Percentiles rank a stretch among this genome's conserved stretches.
These are phyloP conservation scores for Temnothorax ravouxi DNA, from an alignment of 2,888 invertebrate genomes.

Conservation along the genomic window DNA sequence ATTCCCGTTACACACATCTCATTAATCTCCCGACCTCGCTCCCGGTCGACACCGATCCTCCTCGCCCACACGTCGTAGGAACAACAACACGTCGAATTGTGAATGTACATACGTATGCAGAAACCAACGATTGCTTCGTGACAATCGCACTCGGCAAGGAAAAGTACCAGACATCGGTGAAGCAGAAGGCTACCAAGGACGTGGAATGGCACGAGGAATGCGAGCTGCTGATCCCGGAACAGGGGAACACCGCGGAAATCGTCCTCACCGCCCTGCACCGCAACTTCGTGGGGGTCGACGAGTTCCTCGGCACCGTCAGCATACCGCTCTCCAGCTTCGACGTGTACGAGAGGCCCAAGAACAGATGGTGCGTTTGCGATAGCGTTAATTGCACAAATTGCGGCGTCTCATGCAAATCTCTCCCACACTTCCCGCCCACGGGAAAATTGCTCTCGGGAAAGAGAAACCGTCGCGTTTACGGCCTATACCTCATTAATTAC, in stretches of 20 bases:
- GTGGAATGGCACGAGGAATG: conserved; percentile 99
- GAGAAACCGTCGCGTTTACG: conserved; percentile 16
- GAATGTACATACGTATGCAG: conserved; percentile 80
- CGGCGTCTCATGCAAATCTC: conserved; percentile 30
- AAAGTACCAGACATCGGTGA: conserved; percentile 98
- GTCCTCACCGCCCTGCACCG: conserved; percentile 95
- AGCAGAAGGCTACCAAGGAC: conserved; percentile 93
- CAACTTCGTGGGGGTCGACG: conserved; percentile 95
- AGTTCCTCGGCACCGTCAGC: conserved; percentile 96
- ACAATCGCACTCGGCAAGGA: conserved; percentile 98
- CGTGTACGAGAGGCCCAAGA: conserved; percentile 96
- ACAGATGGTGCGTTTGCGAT: conserved; percentile 89
- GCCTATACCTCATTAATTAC: conserved; percentile 23
- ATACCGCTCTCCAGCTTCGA: conserved; percentile 96
- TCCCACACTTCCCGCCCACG: not conserved
- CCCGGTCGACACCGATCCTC: conserved; percentile 49
- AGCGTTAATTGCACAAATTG: conserved; percentile 7
- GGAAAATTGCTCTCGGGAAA: conserved; percentile 11
- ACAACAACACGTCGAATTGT: conserved; percentile 26
- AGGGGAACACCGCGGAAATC: conserved; percentile 96
- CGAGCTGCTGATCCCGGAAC: conserved; percentile 96
- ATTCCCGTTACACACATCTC: conserved; percentile 61
- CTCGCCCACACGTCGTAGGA: conserved; percentile 61
- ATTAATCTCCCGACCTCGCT: conserved; percentile 64
- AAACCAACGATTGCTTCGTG: conserved; percentile 97